phyloP scores from a whole-genome alignment of 2,797 vertebrate genomes.

The Hapalemur alaotrensis region DNA sequence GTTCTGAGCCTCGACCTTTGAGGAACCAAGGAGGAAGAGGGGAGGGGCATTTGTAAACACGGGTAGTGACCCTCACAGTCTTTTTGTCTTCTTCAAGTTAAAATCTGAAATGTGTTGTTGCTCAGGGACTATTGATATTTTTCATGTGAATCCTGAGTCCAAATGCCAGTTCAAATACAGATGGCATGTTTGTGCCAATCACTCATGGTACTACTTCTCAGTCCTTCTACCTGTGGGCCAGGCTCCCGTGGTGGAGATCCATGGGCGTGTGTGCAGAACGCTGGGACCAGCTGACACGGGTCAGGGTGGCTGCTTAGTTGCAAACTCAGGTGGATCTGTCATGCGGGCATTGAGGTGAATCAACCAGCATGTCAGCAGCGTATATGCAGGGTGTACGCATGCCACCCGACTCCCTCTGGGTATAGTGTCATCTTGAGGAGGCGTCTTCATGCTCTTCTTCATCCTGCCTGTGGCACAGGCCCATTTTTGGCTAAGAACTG shows the following conservation, averaged over 20 bases:
- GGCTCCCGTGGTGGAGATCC: neutral
- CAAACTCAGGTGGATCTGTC: neutral
- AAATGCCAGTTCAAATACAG: neutral
- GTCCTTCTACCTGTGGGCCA: neutral
- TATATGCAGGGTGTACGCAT: no score
- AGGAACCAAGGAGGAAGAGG: neutral
- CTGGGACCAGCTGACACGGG: neutral
- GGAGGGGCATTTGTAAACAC: neutral
- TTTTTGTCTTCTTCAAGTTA: neutral
- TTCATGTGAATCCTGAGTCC: neutral
- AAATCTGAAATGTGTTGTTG: neutral
- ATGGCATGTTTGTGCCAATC: neutral
- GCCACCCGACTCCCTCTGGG: neutral
- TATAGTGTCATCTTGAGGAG: rapidly evolving
- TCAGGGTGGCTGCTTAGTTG: neutral
- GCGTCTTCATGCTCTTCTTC: neutral
- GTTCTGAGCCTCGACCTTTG: neutral
- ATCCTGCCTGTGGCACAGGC: neutral
- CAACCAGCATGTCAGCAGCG: no score
- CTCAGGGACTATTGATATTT: neutral
- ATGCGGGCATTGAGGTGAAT: neutral
- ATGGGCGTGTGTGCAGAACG: neutral
- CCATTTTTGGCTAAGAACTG: neutral
- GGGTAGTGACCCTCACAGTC: neutral
- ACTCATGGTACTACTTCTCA: neutral